phyloP scores from a whole-genome alignment of 64 coral and sea anemone species.

The Exaiptasia diaphana region DNA sequence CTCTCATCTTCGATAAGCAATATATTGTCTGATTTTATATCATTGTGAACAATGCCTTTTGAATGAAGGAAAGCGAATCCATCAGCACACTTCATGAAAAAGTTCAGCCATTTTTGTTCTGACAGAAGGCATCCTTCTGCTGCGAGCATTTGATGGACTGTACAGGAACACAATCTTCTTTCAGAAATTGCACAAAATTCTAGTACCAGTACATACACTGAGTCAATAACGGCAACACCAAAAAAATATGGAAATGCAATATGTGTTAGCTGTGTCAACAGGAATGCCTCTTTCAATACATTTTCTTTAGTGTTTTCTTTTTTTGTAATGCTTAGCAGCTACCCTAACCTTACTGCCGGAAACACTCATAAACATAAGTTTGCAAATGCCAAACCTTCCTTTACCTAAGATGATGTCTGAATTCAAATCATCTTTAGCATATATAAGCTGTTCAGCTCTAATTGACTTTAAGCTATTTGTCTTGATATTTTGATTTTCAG shows the following conservation, averaged over 20 bases:
- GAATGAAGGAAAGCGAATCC: constrained; percentile 5
- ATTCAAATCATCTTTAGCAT: not conserved
- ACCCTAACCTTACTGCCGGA: not conserved
- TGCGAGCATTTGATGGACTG: not conserved
- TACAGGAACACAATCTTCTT: not conserved
- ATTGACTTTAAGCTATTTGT: constrained; percentile 9
- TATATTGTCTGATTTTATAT: no score
- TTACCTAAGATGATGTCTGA: not conserved
- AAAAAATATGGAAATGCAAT: constrained; percentile 4
- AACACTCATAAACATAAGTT: not conserved
- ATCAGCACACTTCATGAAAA: not conserved
- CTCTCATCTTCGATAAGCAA: no score
- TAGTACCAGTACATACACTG: not conserved
- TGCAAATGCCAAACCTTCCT: constrained; percentile 19
- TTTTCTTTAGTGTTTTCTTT: not conserved
- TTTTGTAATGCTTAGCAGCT: constrained; percentile 2
- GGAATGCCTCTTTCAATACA: not conserved
- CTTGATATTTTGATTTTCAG: not conserved
- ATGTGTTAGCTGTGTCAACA: constrained; percentile 3
- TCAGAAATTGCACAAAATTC: not conserved
- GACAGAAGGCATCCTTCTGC: not conserved
- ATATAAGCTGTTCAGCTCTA: not conserved
- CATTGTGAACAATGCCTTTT: no score
- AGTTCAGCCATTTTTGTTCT: not conserved
- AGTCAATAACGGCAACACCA: not conserved